A percentile compares a stretch with the other conserved stretches of the same genome.
Evolutionary conservation across 2,888 invertebrate species (phyloP).

Genomic region (Cordilura impudica): DNA sequence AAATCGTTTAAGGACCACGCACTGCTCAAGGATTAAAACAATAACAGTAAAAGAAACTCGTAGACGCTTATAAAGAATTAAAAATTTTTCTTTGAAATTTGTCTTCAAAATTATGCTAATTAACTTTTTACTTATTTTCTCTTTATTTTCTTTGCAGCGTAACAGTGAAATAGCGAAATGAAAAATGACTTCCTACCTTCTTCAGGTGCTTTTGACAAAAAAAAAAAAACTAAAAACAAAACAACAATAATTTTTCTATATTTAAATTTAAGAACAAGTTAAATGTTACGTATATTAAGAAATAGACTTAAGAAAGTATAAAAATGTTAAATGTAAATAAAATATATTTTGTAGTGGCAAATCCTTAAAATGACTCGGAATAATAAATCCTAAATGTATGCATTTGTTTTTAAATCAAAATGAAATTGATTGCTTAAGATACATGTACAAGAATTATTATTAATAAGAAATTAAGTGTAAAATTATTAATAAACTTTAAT

Average conservation of each 20-base stretch:
- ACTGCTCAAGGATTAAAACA: neutral
- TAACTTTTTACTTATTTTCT: neutral
- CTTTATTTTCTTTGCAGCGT: constrained; percentile 22
- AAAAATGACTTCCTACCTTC: constrained; percentile 21
- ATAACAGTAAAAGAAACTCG: too few relatives aligned
- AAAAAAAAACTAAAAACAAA: neutral
- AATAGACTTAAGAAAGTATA: neutral
- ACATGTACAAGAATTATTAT: too few relatives aligned
- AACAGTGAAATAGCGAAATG: neutral
- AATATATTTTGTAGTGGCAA: neutral
- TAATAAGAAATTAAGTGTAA: too few relatives aligned
- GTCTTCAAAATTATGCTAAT: neutral
- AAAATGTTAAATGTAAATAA: neutral
- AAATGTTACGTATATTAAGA: neutral
- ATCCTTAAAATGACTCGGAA: too few relatives aligned
- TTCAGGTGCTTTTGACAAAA: constrained; percentile 38
- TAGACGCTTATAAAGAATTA: neutral
- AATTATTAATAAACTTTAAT: too few relatives aligned
- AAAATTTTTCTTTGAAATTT: neutral
- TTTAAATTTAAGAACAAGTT: constrained; percentile 1
- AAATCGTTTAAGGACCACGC: neutral
- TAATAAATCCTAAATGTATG: too few relatives aligned
- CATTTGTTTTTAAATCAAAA: too few relatives aligned
- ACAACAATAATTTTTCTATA: constrained; percentile 44
- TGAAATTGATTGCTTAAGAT: too few relatives aligned